Percentiles rank a stretch among this genome's conserved stretches.
Conservation (phyloP, 2,113 vertebrate genomes). For the Elephantulus edwardii region DNA sequence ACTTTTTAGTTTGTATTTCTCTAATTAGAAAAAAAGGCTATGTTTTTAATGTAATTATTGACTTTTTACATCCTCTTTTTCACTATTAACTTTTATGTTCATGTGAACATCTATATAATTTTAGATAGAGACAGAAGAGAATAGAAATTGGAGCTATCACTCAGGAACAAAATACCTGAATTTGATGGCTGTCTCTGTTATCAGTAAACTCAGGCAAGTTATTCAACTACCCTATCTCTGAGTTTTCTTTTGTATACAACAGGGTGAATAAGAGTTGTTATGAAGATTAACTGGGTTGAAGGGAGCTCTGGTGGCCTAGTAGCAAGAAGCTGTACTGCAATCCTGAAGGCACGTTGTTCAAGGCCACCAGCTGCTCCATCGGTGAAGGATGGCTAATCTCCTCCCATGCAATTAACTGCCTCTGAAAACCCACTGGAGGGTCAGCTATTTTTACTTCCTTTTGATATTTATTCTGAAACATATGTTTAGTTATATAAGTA, state of each 20-base stretch:
- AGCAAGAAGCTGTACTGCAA: too few relatives aligned
- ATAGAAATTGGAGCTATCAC: neutral
- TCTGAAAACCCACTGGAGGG: too few relatives aligned
- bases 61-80: neutral
- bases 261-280: neutral
- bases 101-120: neutral
- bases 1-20: neutral
- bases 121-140: too few relatives aligned
- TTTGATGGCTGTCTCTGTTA: neutral
- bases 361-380: too few relatives aligned
- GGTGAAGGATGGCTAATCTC: too few relatives aligned
- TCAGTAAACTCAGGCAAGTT: neutral
- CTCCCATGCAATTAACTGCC: too few relatives aligned
- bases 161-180: neutral
- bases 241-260: constrained; percentile 4
- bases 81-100: neutral
- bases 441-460: too few relatives aligned
- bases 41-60: constrained; percentile 1
- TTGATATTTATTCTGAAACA: neutral
- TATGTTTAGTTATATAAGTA: neutral
- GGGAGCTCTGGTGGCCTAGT: too few relatives aligned
- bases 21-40: constrained; percentile 22
- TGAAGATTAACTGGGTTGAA: neutral
- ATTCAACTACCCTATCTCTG: neutral
- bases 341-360: too few relatives aligned